A percentile compares a stretch with the other conserved stretches of the same genome.
Conservation (phyloP, 2,888 invertebrate genomes). For the Conomelus anceps region DNA sequence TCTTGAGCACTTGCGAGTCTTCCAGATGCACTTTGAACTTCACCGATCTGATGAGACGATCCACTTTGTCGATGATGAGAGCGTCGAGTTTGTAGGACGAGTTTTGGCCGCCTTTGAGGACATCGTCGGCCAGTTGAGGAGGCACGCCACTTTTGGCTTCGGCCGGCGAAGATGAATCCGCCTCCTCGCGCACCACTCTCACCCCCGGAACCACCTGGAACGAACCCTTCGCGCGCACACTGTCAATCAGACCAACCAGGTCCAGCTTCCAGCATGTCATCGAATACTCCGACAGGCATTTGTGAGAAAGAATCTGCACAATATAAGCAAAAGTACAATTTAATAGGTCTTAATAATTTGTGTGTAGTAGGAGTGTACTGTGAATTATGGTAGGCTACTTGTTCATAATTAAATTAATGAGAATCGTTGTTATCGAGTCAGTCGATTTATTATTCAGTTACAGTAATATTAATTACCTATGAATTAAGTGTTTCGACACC, state of each 20-base stretch:
- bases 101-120: not conserved
- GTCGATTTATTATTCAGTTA: too few species aligned
- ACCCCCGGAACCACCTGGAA: slow-evolving; percentile 65
- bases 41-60: not conserved
- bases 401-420: too few species aligned
- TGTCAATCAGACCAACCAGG: slow-evolving; percentile 66
- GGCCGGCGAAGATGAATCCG: not conserved
- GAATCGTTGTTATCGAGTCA: too few species aligned
- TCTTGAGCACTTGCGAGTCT: slow-evolving; percentile 15
- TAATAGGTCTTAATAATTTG: not conserved
- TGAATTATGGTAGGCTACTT: too few species aligned
- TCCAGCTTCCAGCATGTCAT: slow-evolving; percentile 71
- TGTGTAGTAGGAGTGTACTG: too few species aligned
- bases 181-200: slow-evolving; percentile 38
- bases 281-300: slow-evolving; percentile 54
- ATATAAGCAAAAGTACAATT: too few species aligned
- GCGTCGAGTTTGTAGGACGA: not conserved
- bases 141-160: not conserved
- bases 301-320: not conserved
- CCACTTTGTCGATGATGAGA: not conserved
- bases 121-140: not conserved
- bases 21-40: slow-evolving; percentile 8
- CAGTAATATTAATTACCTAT: too few species aligned
- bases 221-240: slow-evolving; percentile 61
- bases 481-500: too few species aligned